Percentiles rank a stretch among this genome's conserved stretches.
Conservation (phyloP, 2,113 vertebrate genomes). For the Gallinago media region DNA sequence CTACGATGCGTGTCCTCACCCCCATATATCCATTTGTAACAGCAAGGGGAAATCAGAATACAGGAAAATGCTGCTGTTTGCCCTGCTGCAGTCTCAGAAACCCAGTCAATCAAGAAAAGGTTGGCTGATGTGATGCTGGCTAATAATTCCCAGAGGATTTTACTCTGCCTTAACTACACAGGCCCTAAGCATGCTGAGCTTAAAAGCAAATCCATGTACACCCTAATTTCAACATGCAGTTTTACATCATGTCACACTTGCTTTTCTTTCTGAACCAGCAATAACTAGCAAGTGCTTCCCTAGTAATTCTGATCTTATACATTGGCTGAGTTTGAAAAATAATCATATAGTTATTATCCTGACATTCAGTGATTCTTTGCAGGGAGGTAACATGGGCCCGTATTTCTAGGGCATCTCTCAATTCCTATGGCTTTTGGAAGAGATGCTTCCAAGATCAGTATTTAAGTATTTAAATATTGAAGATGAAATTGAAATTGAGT, state of each 20-base stretch:
- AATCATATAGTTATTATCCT: background rate
- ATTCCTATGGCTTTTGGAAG: background rate
- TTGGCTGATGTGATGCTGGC: background rate
- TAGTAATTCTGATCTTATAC: background rate
- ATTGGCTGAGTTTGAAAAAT: background rate
- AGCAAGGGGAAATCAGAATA: slow-evolving; percentile 42
- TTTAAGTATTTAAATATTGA: background rate
- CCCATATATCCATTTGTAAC: background rate
- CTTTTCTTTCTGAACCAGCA: slow-evolving; percentile 21
- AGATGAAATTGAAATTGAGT: background rate
- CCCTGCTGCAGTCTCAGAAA: slow-evolving; percentile 4
- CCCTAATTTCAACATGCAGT: background rate
- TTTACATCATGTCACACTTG: slow-evolving; percentile 47
- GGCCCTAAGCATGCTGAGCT: background rate
- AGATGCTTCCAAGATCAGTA: background rate
- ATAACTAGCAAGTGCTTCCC: background rate
- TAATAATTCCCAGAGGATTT: slow-evolving; percentile 52
- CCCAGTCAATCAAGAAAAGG: slow-evolving; percentile 49
- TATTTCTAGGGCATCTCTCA: background rate
- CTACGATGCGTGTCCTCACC: background rate
- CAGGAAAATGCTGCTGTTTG: slow-evolving; percentile 6
- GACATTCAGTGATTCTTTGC: background rate
- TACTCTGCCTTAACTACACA: background rate
- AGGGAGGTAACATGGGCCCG: accelerated
- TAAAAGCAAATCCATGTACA: slow-evolving; percentile 50